These are phyloP conservation scores for Sebastolobus altivelis DNA, from an alignment of 2,797 vertebrate genomes.

Conservation along the genomic window DNA sequence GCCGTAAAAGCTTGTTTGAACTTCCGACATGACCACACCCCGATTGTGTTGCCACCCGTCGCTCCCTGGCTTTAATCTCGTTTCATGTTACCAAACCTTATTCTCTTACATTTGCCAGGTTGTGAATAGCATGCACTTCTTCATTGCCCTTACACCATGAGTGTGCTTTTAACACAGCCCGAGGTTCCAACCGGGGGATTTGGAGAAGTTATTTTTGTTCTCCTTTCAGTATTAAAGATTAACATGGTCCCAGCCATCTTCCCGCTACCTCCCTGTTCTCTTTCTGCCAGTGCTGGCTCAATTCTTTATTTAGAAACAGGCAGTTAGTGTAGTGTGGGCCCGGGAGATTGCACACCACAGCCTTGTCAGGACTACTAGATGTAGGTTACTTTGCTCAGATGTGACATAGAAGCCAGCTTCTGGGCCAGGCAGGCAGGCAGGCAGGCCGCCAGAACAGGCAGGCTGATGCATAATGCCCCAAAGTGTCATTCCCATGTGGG, in stretches of 20 bases:
- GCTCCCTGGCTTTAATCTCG: conserved; percentile 37
- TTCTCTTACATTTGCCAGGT: conserved; percentile 44
- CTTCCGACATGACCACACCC: conserved; percentile 33
- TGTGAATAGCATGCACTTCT: conserved; percentile 12
- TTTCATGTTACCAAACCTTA: conserved; percentile 29
- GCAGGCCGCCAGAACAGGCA: conserved; percentile 20
- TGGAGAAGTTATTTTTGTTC: conserved; percentile 76
- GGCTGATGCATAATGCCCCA: conserved; percentile 41
- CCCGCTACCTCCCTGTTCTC: conserved; percentile 55
- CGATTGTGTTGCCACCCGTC: conserved; percentile 18
- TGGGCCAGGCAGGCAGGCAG: conserved; percentile 26
- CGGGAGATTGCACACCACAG: conserved; percentile 60
- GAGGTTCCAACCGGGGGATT: conserved; percentile 42
- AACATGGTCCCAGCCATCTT: conserved; percentile 62
- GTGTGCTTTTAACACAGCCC: conserved; percentile 38
- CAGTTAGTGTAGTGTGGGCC: conserved; percentile 64
- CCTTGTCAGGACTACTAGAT: conserved; percentile 71
- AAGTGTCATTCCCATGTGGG: conserved; percentile 23
- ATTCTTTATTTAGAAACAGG: conserved; percentile 83
- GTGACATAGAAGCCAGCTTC: conserved; percentile 54
- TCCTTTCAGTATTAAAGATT: conserved; percentile 80
- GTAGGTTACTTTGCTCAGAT: conserved; percentile 75
- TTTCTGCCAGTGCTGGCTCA: conserved; percentile 64
- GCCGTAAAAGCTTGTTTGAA: conserved; percentile 31
- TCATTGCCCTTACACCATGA: conserved; percentile 15